A percentile compares a stretch with the other conserved stretches of the same genome.
Conservation (phyloP, 2,113 vertebrate genomes). For the Mormoops blainvillei region DNA sequence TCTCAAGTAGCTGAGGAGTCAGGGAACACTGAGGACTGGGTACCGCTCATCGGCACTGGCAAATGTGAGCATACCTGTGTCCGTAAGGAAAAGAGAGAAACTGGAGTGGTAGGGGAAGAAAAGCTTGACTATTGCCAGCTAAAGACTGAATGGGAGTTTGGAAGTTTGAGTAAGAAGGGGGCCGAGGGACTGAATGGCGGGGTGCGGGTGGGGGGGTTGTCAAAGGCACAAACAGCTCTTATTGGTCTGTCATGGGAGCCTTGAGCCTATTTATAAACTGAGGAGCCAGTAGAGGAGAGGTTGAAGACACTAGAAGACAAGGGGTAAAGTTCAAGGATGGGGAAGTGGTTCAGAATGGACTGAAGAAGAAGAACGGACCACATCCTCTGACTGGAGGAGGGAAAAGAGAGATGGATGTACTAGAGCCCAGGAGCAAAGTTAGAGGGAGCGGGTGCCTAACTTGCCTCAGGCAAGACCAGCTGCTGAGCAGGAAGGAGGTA, state of each 20-base stretch:
- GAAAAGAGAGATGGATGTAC: background rate
- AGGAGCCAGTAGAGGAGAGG: background rate
- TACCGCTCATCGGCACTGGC: background rate
- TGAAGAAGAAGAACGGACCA: background rate
- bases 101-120: background rate
- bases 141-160: background rate
- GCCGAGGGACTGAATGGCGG: background rate
- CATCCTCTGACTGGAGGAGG: background rate
- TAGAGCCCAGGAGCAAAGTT: background rate
- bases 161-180: background rate
- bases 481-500: background rate
- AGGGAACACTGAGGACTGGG: background rate
- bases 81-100: background rate
- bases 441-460: background rate
- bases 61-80: background rate
- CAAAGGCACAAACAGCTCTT: background rate
- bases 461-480: background rate
- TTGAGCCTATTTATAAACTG: background rate
- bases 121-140: background rate
- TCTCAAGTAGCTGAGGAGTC: background rate
- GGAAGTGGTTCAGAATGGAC: background rate
- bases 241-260: background rate
- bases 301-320: background rate
- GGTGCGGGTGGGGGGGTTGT: background rate
- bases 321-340: background rate